Base-by-base conservation (phyloP, 2,113 vertebrate species). In the Eonycteris spelaea region DNA sequence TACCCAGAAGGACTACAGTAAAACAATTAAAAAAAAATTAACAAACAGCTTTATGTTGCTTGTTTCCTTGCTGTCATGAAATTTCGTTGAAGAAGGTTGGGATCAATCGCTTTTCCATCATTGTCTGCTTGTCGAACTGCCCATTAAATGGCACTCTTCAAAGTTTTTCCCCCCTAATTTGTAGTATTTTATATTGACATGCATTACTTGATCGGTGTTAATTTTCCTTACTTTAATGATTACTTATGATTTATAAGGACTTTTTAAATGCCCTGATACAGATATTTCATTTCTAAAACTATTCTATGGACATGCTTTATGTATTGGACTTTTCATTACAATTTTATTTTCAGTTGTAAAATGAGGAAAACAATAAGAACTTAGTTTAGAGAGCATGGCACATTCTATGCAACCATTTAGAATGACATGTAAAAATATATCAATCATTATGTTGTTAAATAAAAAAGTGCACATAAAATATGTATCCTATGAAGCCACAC, bases 11-110 rank as follows among this genome's bases (percentile, higher is more conserved):
- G 51, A 57, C 80, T 33, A 38, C 18, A n/a, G 30, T 26, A 86
- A 91, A 86, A 28, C 61, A 40, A 40, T 89, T 28, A 79, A 21
- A 93, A 91, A 82, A 70, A 95, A 95, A 75, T 11, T 71, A 63
- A 40, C 11, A 74, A 75, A 73, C 82, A 24, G 48, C 35, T 45
- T 77, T 61, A 11, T 70, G 15, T 77, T 75, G 7, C 26, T 6
- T 43, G 6, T 77, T 88, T 91, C 18, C 33, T 94, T 38, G 71
- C 7, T 55, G 9, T 45, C 16, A 7, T 40, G 43, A 91, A 9
- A 85, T 43, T 65, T 11, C 79, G 0, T 7, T 43, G 43, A 83
- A 33, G 82, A 92, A 85, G 24, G 26, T 53, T 53, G 33, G 70
- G 38, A 79, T 85, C 6, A n/a, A 48, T 24, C 0, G 0, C 14